These are phyloP conservation scores for Trichechus manatus DNA, from an alignment of 2,113 vertebrate genomes.

Conservation along the genomic window DNA sequence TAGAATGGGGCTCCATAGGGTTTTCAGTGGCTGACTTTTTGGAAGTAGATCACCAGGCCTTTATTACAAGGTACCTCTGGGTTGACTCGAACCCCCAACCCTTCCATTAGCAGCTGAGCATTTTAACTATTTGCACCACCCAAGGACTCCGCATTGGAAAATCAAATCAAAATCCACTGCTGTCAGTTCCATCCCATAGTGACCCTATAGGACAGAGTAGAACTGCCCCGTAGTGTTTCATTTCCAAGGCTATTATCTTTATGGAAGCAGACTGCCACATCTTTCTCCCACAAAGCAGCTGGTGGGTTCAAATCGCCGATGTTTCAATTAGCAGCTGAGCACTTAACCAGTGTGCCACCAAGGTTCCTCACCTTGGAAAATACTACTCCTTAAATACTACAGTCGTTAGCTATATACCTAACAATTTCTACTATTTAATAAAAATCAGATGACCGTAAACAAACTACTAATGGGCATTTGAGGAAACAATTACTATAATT, in stretches of 20 bases:
- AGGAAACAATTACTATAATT: not conserved
- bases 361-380: not conserved
- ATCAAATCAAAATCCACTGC: not conserved
- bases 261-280: not conserved
- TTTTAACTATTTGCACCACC: not conserved
- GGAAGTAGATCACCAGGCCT: no score
- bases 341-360: not conserved
- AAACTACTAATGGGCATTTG: conserved; percentile 2
- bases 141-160: not conserved
- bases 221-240: not conserved
- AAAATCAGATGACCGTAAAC: not conserved
- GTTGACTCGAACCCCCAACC: not conserved
- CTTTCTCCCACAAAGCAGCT: not conserved
- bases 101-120: not conserved
- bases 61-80: not conserved
- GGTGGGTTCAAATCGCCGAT: not conserved
- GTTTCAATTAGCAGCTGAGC: not conserved
- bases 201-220: not conserved
- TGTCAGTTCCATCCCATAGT: not conserved
- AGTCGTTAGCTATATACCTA: not conserved
- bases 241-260: not conserved
- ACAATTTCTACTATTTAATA: not conserved
- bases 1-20: not conserved
- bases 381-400: not conserved
- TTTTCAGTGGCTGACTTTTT: not conserved